phyloP scores from a whole-genome alignment of 2,797 vertebrate genomes.

The Poecilia picta region DNA sequence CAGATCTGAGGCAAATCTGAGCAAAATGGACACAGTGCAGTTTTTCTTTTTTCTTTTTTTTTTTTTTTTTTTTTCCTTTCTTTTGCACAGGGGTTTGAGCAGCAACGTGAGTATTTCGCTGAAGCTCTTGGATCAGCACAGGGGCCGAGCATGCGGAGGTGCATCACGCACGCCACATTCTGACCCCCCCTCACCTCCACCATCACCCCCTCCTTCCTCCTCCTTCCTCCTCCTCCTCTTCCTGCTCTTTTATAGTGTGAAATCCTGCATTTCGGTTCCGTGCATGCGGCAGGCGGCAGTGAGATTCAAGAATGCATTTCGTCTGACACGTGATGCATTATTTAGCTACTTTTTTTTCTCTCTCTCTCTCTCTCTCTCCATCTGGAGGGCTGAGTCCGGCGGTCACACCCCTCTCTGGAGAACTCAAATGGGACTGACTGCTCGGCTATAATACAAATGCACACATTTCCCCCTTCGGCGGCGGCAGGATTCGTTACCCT shows the following conservation, averaged over 20 bases:
- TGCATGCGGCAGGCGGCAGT: constrained; percentile 49
- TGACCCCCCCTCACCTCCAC: constrained; percentile 34
- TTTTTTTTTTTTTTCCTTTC: too few relatives aligned
- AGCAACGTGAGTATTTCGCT: constrained; percentile 35
- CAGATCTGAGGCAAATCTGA: constrained; percentile 35
- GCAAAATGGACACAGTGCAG: constrained; percentile 65
- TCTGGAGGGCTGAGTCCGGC: constrained; percentile 68
- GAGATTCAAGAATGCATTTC: constrained; percentile 61
- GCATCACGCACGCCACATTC: constrained; percentile 32
- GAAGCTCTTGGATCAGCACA: constrained; percentile 44
- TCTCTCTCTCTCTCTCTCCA: constrained; percentile 16
- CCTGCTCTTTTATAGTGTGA: constrained; percentile 16
- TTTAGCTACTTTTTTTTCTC: constrained; percentile 67
- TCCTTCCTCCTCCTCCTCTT: neutral
- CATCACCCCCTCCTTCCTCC: neutral
- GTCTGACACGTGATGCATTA: constrained; percentile 75
- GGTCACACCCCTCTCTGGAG: constrained; percentile 80
- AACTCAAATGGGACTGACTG: constrained; percentile 73
- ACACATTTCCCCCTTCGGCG: constrained; percentile 40
- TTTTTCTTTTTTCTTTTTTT: constrained; percentile 6
- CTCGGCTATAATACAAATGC: constrained; percentile 57
- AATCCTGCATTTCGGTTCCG: constrained; percentile 47
- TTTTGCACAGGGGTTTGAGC: constrained; percentile 16
- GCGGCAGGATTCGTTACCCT: constrained; percentile 34
- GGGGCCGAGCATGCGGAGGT: constrained; percentile 15